Evolutionary conservation across 2,113 vertebrate species (phyloP).

Genomic region (Arothron firmamentum): DNA sequence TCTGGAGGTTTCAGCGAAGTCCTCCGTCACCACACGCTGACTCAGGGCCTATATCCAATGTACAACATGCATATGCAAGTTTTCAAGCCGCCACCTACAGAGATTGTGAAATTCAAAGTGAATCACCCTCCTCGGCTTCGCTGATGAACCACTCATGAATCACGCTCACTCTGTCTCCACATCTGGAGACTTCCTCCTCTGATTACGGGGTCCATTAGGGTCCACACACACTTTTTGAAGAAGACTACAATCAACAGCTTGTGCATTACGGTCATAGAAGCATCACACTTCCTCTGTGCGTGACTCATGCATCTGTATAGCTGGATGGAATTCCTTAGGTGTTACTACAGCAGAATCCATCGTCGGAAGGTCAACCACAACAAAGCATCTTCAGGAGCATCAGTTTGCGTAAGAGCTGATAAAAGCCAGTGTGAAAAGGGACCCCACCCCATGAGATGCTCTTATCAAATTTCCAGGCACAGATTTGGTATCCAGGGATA

Average conservation of each 20-base stretch:
- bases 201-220: conserved; percentile 29
- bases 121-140: conserved; percentile 27
- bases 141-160: conserved; percentile 30
- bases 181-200: conserved; percentile 32
- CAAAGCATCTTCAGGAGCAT: conserved; percentile 19
- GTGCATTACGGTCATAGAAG: conserved; percentile 26
- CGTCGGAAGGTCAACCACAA: conserved; percentile 18
- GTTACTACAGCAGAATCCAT: conserved; percentile 18
- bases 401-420: conserved; percentile 34
- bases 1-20: conserved; percentile 32
- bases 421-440: conserved; percentile 6
- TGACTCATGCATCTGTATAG: conserved; percentile 26
- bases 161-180: conserved; percentile 19
- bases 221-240: conserved; percentile 16
- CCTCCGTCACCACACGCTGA: conserved; percentile 50
- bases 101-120: conserved; percentile 38
- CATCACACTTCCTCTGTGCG: conserved; percentile 1
- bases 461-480: too few species aligned
- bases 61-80: conserved; percentile 5
- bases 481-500: too few species aligned
- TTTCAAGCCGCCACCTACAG: conserved; percentile 40
- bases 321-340: conserved; percentile 33
- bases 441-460: too few species aligned
- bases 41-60: conserved; percentile 2
- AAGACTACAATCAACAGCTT: conserved; percentile 37